A percentile compares a stretch with the other conserved stretches of the same genome.
phyloP scores from a whole-genome alignment of 2,113 vertebrate genomes.

The Elaphurus davidianus region DNA sequence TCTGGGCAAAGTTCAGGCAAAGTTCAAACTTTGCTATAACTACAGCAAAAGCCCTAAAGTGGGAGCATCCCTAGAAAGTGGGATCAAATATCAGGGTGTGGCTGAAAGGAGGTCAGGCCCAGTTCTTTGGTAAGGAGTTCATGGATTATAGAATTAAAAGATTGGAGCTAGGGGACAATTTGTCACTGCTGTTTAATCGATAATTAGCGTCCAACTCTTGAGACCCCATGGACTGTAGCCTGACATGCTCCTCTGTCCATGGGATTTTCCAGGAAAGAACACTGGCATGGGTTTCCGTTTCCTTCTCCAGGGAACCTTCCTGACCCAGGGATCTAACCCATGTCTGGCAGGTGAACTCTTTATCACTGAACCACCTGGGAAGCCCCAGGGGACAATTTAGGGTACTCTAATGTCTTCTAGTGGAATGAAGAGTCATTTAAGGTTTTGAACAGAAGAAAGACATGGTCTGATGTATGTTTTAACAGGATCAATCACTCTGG shows the following conservation, averaged over 20 bases:
- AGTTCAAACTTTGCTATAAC: neutral
- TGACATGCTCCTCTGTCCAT: neutral
- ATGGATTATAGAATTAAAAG: neutral
- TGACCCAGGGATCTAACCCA: neutral
- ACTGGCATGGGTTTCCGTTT: neutral
- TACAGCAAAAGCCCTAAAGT: neutral
- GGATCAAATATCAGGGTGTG: neutral
- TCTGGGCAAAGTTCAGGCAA: neutral
- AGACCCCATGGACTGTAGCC: neutral
- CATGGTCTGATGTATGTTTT: neutral
- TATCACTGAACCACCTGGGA: neutral
- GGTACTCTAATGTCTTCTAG: neutral
- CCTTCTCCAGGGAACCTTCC: neutral
- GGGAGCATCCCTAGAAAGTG: neutral
- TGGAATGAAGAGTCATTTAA: neutral
- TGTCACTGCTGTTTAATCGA: neutral
- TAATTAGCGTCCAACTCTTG: neutral
- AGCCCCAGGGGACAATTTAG: neutral
- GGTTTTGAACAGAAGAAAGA: neutral
- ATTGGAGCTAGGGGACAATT: neutral
- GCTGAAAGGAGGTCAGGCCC: neutral
- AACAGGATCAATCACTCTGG: neutral
- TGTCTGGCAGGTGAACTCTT: neutral
- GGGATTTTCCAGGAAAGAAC: neutral
- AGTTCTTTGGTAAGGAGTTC: neutral